Evolutionary conservation across 2,888 invertebrate genomes (phyloP), one percentile per base, ranked within the genome.

Genomic region (Campoplex nolae): DNA sequence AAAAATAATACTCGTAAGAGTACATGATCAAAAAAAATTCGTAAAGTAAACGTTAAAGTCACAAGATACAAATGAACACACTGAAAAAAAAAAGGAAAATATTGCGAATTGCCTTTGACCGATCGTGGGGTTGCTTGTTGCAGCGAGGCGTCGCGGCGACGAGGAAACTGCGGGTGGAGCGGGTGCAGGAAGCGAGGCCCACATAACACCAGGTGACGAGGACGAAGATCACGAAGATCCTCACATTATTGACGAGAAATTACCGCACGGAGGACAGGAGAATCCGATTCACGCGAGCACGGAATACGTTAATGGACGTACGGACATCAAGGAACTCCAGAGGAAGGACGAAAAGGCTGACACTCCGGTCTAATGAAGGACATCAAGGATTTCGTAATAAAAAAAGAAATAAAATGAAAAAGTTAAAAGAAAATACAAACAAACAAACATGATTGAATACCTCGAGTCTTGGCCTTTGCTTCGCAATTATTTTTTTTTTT

Each of bases 291-390:
- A 96, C 91, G 95, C 95, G 89, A 96, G 96, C 90, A 95, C 95
- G 90, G 96, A 96, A 91, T 96, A 96, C 94, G 95, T 96, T 91
- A 96, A 96, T 92, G 96, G 95, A 86, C 95, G 95, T 92, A 95
- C 95, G 90, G 94, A 95, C 90, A 94, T 95, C 91, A 87, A 91
- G 83, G 96, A 96, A 94, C 95, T 95, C 90, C 93, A 93, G 90
- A 95, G 96, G 91, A 95, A 95, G 92, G 96, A 96, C 92, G 95
- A 95, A 92, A 94, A 94, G 88, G 94, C 93, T 89, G 95, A 96
- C 92, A 96, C 96, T 76, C 95, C 95, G 75, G 96, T 96, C 90
- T 96, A 96, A 95, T 51, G 88, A 71, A 86, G 81, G 48, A 75
- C 73, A 68, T 38, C 48, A 77, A 74, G 68, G 83, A 42, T 75